Evolutionary conservation across 1,140 invertebrate genomes (phyloP).

Genomic region (Drosophila quadrilineata): DNA sequence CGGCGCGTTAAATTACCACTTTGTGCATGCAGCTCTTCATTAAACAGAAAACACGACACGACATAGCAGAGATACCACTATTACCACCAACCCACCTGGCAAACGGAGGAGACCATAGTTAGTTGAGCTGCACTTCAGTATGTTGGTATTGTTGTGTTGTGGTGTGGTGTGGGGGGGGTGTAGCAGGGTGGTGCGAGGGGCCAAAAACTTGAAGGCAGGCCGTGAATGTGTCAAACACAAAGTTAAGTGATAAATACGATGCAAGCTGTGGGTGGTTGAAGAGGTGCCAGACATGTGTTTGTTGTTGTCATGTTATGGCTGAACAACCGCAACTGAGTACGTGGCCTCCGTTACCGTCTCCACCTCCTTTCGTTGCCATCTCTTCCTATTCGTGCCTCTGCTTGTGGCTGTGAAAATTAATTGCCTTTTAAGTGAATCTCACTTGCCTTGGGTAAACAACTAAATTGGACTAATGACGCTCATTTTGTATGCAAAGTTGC

Average conservation of each 20-base stretch:
- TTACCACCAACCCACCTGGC: no score
- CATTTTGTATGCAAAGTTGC: slow-evolving; percentile 67
- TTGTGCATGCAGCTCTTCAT: slow-evolving; percentile 54
- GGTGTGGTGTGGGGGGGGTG: no score
- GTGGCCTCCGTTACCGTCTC: no score
- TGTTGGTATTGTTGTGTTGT: no score
- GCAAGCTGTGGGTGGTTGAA: slow-evolving; percentile 26
- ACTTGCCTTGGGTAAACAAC: slow-evolving; percentile 80
- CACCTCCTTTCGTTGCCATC: no score
- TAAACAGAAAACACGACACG: slow-evolving; percentile 35
- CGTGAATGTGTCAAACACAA: slow-evolving; percentile 77
- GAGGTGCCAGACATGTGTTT: slow-evolving; percentile 41
- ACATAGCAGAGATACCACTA: background rate
- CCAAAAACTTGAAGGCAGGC: slow-evolving; percentile 52
- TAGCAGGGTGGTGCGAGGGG: no score
- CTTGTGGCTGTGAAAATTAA: slow-evolving; percentile 75
- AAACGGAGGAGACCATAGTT: slow-evolving; percentile 8
- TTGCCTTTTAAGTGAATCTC: slow-evolving; percentile 81
- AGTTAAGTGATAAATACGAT: slow-evolving; percentile 78
- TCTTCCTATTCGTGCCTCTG: slow-evolving; percentile 10
- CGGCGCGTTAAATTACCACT: slow-evolving; percentile 72
- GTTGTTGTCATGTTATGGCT: slow-evolving; percentile 77
- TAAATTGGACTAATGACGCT: slow-evolving; percentile 81
- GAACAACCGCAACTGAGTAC: slow-evolving; percentile 80
- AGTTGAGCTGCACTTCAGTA: slow-evolving; percentile 21